These are phyloP conservation scores for Antheraea yamamai DNA, from an alignment of 2,888 invertebrate species.

Conservation along the genomic window DNA sequence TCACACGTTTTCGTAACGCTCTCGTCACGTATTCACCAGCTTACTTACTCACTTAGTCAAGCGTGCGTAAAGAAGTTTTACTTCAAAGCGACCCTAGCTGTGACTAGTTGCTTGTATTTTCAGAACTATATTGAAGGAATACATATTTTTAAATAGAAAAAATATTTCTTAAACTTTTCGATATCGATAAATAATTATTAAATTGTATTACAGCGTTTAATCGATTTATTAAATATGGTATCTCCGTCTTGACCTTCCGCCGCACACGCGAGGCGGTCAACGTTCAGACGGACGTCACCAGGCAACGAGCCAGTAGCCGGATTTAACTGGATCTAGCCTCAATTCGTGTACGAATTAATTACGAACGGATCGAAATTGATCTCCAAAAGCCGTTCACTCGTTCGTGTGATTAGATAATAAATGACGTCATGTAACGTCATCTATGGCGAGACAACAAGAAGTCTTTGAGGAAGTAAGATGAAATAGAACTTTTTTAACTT, in stretches of 20 bases:
- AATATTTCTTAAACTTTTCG: too few relatives aligned
- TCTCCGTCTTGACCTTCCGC: neutral
- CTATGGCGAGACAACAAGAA: neutral
- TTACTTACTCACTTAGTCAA: too few relatives aligned
- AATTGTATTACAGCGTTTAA: too few relatives aligned
- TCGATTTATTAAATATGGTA: neutral
- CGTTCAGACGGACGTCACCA: constrained; percentile 38
- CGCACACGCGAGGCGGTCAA: constrained; percentile 10
- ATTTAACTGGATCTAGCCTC: constrained; percentile 29
- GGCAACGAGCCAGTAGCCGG: constrained; percentile 41
- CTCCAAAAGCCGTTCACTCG: constrained; percentile 20
- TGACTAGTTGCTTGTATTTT: too few relatives aligned
- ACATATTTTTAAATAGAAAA: too few relatives aligned
- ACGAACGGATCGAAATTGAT: constrained; percentile 19
- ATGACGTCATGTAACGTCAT: neutral
- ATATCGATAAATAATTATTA: too few relatives aligned
- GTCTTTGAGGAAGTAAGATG: neutral
- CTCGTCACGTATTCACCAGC: too few relatives aligned
- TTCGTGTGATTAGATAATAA: constrained; percentile 3
- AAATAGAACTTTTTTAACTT: neutral
- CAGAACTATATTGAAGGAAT: too few relatives aligned
- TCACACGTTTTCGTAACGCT: too few relatives aligned
- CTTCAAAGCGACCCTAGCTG: too few relatives aligned
- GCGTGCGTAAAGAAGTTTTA: too few relatives aligned
- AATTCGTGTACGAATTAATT: constrained; percentile 8